Percentiles rank a stretch among this genome's conserved stretches.
phyloP scores from a whole-genome alignment of 1,140 invertebrate species.

The Atta colombica region DNA sequence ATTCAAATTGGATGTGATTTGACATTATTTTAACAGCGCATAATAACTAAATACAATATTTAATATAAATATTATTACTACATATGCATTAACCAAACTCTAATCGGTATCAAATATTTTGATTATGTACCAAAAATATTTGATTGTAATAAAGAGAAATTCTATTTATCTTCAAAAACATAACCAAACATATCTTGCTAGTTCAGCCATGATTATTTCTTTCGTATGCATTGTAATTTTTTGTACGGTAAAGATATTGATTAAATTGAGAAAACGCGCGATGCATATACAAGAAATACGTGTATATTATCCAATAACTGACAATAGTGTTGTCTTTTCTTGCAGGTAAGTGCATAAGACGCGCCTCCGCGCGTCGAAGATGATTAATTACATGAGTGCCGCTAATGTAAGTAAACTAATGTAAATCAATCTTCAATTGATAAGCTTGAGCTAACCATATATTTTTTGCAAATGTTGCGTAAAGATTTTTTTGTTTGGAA shows the following conservation, averaged over 20 bases:
- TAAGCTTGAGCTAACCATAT: background rate
- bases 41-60: too few relatives aligned
- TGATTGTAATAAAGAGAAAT: too few relatives aligned
- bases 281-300: background rate
- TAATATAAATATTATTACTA: too few relatives aligned
- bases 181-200: too few relatives aligned
- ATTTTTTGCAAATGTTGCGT: background rate
- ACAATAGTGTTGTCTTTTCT: slow-evolving; percentile 33
- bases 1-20: too few relatives aligned
- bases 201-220: too few relatives aligned
- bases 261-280: background rate
- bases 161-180: too few relatives aligned
- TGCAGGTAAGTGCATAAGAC: slow-evolving; percentile 47
- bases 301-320: slow-evolving; percentile 6
- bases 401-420: slow-evolving; percentile 46
- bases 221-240: background rate
- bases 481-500: slow-evolving; percentile 2
- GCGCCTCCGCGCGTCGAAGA: background rate
- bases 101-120: too few relatives aligned
- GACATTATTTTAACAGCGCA: too few relatives aligned
- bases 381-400: slow-evolving; percentile 49
- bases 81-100: too few relatives aligned
- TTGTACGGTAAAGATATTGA: background rate
- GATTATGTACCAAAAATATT: too few relatives aligned
- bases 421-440: slow-evolving; percentile 16